These are phyloP conservation scores for Ptilorrhoa leucosticta DNA, from an alignment of 2,113 vertebrate genomes.

Conservation along the genomic window DNA sequence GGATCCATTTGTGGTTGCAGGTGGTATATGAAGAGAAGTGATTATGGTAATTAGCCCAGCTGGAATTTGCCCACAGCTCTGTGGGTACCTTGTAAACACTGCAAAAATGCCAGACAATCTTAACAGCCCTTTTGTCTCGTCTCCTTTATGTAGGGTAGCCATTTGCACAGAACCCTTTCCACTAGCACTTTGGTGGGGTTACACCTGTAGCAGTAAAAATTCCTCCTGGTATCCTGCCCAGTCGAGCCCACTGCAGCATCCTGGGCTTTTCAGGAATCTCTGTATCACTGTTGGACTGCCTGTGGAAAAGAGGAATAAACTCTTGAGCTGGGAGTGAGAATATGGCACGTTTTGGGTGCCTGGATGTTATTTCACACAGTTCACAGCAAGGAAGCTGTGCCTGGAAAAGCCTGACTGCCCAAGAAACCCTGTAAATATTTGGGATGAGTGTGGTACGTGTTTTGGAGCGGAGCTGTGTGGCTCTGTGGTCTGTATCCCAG, in stretches of 20 bases:
- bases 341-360: background rate
- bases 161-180: background rate
- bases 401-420: slow-evolving; percentile 51
- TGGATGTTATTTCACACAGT: background rate
- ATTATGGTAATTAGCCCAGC: slow-evolving; percentile 28
- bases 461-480: slow-evolving; percentile 33
- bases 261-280: background rate
- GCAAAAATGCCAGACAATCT: background rate
- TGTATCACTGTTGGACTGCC: background rate
- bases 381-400: slow-evolving; percentile 29
- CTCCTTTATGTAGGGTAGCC: background rate
- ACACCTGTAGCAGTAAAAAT: background rate
- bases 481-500: slow-evolving; percentile 49
- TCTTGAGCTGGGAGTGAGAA: background rate
- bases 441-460: slow-evolving; percentile 33
- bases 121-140: background rate
- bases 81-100: slow-evolving; percentile 12
- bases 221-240: background rate
- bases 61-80: slow-evolving; percentile 44
- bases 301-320: background rate
- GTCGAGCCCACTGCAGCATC: background rate
- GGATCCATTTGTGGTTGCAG: background rate
- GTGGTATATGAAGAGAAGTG: background rate
- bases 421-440: slow-evolving; percentile 22
- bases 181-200: background rate